These are phyloP conservation scores for Sarcophaga subvicina DNA, from an alignment of 2,888 invertebrate species.

Conservation along the genomic window DNA sequence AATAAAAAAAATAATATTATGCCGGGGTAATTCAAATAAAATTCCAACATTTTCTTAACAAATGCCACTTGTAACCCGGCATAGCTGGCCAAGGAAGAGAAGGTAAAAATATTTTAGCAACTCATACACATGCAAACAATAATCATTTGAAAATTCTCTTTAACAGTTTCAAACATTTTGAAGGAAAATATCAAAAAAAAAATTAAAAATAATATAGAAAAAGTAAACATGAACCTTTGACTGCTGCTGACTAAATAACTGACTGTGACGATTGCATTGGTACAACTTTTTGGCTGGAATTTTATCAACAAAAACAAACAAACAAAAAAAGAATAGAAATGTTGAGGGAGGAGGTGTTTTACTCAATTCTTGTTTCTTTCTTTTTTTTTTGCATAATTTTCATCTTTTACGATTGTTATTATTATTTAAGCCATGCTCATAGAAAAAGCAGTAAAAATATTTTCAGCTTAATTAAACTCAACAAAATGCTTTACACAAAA, in stretches of 20 bases:
- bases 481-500: constrained; percentile 58
- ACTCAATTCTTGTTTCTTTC: constrained; percentile 37
- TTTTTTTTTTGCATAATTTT: constrained; percentile 50
- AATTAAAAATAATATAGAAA: neutral
- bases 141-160: constrained; percentile 50
- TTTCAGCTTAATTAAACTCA: constrained; percentile 79
- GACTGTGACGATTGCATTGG: constrained; percentile 46
- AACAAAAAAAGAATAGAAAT: constrained; percentile 20
- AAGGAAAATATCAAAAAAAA: constrained; percentile 38
- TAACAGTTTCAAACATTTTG: constrained; percentile 46
- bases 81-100: neutral
- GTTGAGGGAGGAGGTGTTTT: constrained; percentile 49
- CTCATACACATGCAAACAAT: constrained; percentile 17
- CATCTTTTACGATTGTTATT: constrained; percentile 74
- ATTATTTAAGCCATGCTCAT: constrained; percentile 66
- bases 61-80: neutral
- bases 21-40: constrained; percentile 43
- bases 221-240: constrained; percentile 7
- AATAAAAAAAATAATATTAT: constrained; percentile 22
- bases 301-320: constrained; percentile 41
- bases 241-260: neutral
- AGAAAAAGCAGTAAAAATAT: constrained; percentile 70
- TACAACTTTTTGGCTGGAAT: constrained; percentile 68
- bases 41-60: constrained; percentile 47
- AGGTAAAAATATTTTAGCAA: constrained; percentile 1